Base-by-base conservation (phyloP, 2,888 invertebrate species). In the Sarcophaga rosellei region DNA sequence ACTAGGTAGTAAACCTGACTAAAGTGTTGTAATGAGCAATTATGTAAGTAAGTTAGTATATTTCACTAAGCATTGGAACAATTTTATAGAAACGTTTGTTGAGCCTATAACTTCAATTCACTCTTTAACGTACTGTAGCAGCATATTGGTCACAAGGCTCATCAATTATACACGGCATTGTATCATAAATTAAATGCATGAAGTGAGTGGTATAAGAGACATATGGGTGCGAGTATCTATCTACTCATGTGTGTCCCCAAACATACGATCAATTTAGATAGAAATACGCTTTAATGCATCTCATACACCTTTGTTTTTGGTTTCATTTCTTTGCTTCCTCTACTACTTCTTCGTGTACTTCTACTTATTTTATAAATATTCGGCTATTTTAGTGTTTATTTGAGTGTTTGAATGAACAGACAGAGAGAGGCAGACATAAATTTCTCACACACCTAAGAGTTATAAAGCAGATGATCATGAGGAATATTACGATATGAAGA, bases 251-350 rank as follows among this genome's bases (percentile, higher is more conserved):
- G 79, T 88, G 88, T 87, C 87, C 84, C 88, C 88, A 87, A 88
- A 81, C 12, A 81, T 85, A 83, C 85, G 85, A 86, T 88, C 85
- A 85, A 87, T 85, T 87, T 86, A 83, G 85, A 86, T 85, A 86
- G 85, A 87, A 88, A 78, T 66, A 74, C 81, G 74, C 45, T 78
- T 87, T 81, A 84, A 84, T 87, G 81, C 85, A 84, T 81, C 85
- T 75, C 8, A 70, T 87, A 85, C 87, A 86, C 80, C 68, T 85
- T 76, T 85, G 81, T 63, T 44, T 66, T 4, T 62, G 53, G 21
- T 17, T 15, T 20, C 59, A 20, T 69, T 74, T 81, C n/a, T 65
- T 35, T 35, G 35, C 35, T 35, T 35, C 35, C 35, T 10, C 35
- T 35, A 10, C 35, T 35, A 8, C 8, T 35, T 8, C 35, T 35